A percentile compares a stretch with the other conserved stretches of the same genome.
These are phyloP conservation scores for Gyrodactylus bullatarudis DNA, from an alignment of 1,140 invertebrate species.

Conservation along the genomic window DNA sequence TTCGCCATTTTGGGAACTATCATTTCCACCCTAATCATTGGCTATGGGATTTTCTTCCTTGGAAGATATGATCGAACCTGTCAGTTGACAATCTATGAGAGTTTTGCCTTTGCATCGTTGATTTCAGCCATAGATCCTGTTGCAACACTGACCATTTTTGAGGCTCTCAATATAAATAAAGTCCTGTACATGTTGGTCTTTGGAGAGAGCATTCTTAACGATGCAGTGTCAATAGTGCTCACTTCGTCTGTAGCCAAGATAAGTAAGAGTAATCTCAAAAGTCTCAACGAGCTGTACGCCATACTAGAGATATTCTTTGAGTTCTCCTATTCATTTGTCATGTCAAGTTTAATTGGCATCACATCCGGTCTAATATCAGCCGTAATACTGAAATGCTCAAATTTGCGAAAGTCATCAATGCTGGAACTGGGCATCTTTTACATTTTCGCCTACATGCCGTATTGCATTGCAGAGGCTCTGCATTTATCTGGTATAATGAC, in stretches of 20 bases:
- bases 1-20: constrained; percentile 85
- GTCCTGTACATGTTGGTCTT: constrained; percentile 79
- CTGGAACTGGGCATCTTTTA: constrained; percentile 91
- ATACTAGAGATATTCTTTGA: constrained; percentile 36
- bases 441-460: constrained; percentile 85
- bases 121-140: constrained; percentile 97
- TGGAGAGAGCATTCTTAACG: constrained; percentile 62
- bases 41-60: constrained; percentile 63
- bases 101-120: constrained; percentile 81
- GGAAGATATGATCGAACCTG: constrained; percentile 49
- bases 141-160: constrained; percentile 68
- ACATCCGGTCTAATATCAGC: constrained; percentile 43
- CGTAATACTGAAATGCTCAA: constrained; percentile 51
- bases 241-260: background rate
- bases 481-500: constrained; percentile 93
- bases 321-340: constrained; percentile 90
- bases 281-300: background rate
- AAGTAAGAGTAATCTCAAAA: background rate
- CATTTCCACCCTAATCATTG: constrained; percentile 39
- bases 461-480: constrained; percentile 78
- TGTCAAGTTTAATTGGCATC: constrained; percentile 78
- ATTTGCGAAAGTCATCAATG: constrained; percentile 78
- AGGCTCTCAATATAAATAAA: constrained; percentile 72
- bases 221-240: constrained; percentile 10
- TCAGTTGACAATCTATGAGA: constrained; percentile 59